Conservation (phyloP, 2,113 vertebrate genomes). For the Siphamia tubifer region DNA sequence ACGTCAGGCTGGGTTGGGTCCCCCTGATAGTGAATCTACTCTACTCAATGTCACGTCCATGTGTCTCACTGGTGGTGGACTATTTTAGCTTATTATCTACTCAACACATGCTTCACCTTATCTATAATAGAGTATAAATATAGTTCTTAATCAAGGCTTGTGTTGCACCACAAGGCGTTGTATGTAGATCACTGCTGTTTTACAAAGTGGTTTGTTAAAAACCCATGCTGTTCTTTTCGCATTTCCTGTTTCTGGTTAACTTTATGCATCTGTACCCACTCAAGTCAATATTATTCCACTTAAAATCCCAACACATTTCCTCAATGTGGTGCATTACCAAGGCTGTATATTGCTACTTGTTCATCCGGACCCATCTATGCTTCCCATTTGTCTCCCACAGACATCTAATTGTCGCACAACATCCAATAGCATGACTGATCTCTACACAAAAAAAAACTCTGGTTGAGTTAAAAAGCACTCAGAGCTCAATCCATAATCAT, state of each 20-base stretch:
- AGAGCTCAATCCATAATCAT: constrained; percentile 11
- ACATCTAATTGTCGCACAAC: neutral
- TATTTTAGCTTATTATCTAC: neutral
- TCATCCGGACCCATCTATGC: neutral
- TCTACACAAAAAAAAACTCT: neutral
- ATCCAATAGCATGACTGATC: neutral
- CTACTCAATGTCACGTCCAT: neutral
- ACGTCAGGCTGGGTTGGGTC: neutral
- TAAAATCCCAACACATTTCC: neutral
- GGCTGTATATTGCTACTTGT: neutral
- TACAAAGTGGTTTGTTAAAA: too few species aligned
- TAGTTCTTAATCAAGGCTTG: neutral
- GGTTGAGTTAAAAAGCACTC: neutral
- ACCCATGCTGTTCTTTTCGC: too few species aligned
- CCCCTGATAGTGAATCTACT: neutral
- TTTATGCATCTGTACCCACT: too few species aligned
- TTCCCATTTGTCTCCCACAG: neutral
- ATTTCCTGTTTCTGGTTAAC: neutral
- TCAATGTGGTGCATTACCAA: neutral
- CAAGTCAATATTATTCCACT: neutral
- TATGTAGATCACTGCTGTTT: too few species aligned
- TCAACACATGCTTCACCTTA: too few species aligned
- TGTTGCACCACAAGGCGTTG: neutral
- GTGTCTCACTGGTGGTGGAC: neutral
- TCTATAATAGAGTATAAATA: too few species aligned